Percentiles rank a stretch among this genome's conserved stretches.
phyloP scores from a whole-genome alignment of 2,113 vertebrate genomes.

The Stegastes partitus region DNA sequence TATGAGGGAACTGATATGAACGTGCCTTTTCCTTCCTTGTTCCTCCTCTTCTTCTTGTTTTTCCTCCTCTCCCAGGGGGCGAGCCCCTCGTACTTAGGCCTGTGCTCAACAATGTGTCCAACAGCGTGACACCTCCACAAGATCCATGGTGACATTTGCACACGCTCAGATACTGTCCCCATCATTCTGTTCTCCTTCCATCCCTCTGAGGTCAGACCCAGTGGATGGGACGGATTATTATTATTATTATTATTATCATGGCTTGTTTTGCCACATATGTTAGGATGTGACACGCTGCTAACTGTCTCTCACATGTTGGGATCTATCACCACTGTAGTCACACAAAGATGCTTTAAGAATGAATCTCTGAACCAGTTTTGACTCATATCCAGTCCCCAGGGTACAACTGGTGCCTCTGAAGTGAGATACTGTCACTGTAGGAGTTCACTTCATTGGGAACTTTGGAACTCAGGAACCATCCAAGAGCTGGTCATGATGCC shows the following conservation, averaged over 20 bases:
- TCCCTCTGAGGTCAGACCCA: constrained; percentile 52
- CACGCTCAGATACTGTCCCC: constrained; percentile 35
- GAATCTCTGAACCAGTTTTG: too few species aligned
- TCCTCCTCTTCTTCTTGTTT: neutral
- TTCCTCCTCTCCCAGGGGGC: constrained; percentile 44
- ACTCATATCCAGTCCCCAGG: too few species aligned
- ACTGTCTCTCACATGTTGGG: constrained; percentile 7
- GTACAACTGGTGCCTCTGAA: neutral
- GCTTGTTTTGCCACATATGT: constrained; percentile 33
- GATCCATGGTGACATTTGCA: constrained; percentile 73
- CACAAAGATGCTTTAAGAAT: neutral
- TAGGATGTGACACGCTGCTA: constrained; percentile 24
- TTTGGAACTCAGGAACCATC: too few species aligned
- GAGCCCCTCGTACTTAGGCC: constrained; percentile 41
- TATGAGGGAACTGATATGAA: constrained; percentile 4
- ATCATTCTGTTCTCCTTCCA: constrained; percentile 46
- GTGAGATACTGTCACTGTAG: neutral
- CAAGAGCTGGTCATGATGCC: too few species aligned
- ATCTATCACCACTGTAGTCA: neutral
- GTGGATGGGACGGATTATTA: constrained; percentile 25
- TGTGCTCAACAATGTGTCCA: constrained; percentile 49
- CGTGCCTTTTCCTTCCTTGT: neutral
- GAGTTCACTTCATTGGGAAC: too few species aligned
- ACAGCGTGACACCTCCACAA: constrained; percentile 66
- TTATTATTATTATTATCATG: neutral